Evolutionary conservation across 2,888 invertebrate genomes (phyloP), one percentile per base, ranked within the genome.

Genomic region (Eristalinus aeneus): DNA sequence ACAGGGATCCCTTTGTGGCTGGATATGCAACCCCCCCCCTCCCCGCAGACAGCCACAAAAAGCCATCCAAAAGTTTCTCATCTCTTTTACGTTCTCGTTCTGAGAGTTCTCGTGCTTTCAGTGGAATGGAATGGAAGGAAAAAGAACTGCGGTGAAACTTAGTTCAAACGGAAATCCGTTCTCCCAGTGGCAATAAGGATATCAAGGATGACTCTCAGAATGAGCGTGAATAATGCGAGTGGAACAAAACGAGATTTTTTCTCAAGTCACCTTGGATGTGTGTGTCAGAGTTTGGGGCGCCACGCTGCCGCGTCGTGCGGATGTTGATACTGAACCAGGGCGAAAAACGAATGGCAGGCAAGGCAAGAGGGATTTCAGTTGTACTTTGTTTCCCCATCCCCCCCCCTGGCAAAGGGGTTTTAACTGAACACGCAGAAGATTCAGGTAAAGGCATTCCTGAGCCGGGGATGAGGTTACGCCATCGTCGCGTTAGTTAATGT

Each of bases 121-220:
- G 68, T 63, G 56, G 16, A n/a, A n/a, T n/a, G n/a, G n/a, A n/a
- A n/a, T n/a, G n/a, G n/a, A n/a, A n/a, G n/a, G n/a, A 73, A 39
- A 72, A 32, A 75, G 82, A 76, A 82, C 68, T 77, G 68, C 71
- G 77, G 67, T 65, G 11, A 77, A 72, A 82, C 72, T 72, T 77
- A 72, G 65, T 65, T 77, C 32, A 77, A 82, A 77, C 65, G 82
- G 82, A 77, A 73, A 77, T 82, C 77, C 77, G 77, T 72, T 46
- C 61, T 72, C 81, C 61, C 65, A 67, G 54, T 61, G 67, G 65
- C 71, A 72, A 67, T 71, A 82, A 82, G 76, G 72, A 76, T 76
- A 81, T 75, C 69, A 71, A 65, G 81, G 81, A 72, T 71, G 76
- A 69, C 32, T 74, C 64, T 64, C 60, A n/a, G 60, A 31, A 60